Evolutionary conservation across 2,888 invertebrate species (phyloP), one percentile per base, ranked within the genome.

Genomic region (Linnaemya vulpina): DNA sequence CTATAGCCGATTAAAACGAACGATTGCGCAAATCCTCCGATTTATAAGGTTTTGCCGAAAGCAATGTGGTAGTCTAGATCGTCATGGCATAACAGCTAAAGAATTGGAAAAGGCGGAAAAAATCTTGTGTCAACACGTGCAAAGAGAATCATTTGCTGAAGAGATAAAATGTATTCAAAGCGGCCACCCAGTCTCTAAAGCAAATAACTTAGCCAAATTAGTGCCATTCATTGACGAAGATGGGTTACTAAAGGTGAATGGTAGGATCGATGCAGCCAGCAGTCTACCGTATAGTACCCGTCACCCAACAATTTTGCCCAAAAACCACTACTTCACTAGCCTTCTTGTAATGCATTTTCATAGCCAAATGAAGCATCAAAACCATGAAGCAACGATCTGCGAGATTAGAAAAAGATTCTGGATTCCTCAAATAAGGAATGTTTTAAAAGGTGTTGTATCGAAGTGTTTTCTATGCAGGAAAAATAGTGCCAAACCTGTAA

Each of bases 181-280:
- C 3, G 11, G 20, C 3, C 35, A 60, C 0, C 58, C n/a, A 17
- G 58, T 58, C 35, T 4, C 30, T 10, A 58, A 58, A 9, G n/a
- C 35, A 1, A 62, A 40, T 17, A 62, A 62, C 7, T 62, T 62
- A 40, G 1, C 5, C 13, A 40, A 11, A 1, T 62, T 17, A 20
- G 40, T 62, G 62, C 40, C 62, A 20, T 40, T 7, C 7, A 13
- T 62, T 7, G 62, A 38, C 13, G 62, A 62, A 20, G 62, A 62
- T 62, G 40, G 38, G 3, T 0, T 62, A 22, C 20, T 60, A 10
- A 38, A 20, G 11, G 60, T 60, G 1, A 8, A 38, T 38, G 60
- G 60, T 11, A 40, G 62, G 8, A 62, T 62, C 13, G 62, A 62
- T 13, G 40, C 62, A 22, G 62, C 62, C 20, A 62, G 62, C 40